Conservation (phyloP, 30 jellyfish, hydroid and myxozoan genomes). For the Aurelia aurita region DNA sequence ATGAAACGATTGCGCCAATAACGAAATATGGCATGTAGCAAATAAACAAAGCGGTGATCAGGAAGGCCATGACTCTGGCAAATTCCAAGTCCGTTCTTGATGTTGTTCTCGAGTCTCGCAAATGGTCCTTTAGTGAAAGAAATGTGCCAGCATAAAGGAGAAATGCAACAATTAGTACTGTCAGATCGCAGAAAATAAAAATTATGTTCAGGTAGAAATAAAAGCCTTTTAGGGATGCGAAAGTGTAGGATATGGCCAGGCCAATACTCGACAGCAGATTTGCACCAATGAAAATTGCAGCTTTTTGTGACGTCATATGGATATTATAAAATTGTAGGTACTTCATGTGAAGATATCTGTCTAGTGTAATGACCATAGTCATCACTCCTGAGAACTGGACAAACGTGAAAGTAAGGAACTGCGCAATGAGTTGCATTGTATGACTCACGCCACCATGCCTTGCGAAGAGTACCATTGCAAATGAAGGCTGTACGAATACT, state of each 20-base stretch:
- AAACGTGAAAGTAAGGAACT: slow-evolving; percentile 30
- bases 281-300: slow-evolving; percentile 19
- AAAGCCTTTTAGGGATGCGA: slow-evolving; percentile 40
- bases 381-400: slow-evolving; percentile 61
- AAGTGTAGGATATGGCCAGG: slow-evolving; percentile 20
- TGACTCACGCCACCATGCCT: not conserved
- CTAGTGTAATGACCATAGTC: slow-evolving; percentile 58
- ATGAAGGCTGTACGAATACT: slow-evolving; percentile 4
- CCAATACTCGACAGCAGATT: slow-evolving; percentile 42
- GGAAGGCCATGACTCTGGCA: not conserved
- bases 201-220: slow-evolving; percentile 25
- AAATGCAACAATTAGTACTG: not conserved
- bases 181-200: not conserved
- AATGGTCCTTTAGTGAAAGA: not conserved
- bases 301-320: slow-evolving; percentile 46
- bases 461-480: not conserved
- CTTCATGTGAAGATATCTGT: slow-evolving; percentile 63
- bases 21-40: slow-evolving; percentile 60
- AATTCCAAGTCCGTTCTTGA: not conserved
- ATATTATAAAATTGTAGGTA: slow-evolving; percentile 26
- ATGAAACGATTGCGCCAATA: slow-evolving; percentile 39
- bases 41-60: not conserved
- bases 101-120: not conserved
- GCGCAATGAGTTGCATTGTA: slow-evolving; percentile 8
- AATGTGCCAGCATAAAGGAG: not conserved